These are phyloP conservation scores for Caenorhabditis tropicalis DNA, from an alignment of 1,140 invertebrate species.

Conservation along the genomic window DNA sequence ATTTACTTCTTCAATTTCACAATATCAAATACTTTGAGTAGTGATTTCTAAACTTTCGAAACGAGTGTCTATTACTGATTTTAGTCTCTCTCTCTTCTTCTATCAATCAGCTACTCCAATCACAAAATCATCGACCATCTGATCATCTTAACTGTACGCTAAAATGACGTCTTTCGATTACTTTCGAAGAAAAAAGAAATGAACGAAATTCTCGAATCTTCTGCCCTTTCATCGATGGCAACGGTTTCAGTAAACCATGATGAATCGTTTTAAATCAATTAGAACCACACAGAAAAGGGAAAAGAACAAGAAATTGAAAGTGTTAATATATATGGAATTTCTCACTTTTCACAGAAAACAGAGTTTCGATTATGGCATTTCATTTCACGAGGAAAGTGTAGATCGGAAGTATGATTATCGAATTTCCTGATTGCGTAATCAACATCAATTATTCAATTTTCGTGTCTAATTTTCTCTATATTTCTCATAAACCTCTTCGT, in stretches of 20 bases:
- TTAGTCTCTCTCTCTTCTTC: neutral
- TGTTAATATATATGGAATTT: neutral
- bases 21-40: neutral
- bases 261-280: conserved; percentile 18
- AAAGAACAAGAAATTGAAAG: neutral
- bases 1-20: too few species aligned
- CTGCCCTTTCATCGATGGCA: neutral
- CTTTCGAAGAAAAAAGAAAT: neutral
- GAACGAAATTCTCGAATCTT: conserved; percentile 2
- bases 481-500: neutral
- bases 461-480: neutral
- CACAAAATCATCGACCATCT: conserved; percentile 20
- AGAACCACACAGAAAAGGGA: neutral
- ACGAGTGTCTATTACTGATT: neutral
- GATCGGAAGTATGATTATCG: too few species aligned
- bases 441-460: too few species aligned
- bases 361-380: too few species aligned
- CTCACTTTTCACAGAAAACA: too few species aligned
- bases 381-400: too few species aligned
- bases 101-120: neutral
- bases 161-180: neutral
- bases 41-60: conserved; percentile 32
- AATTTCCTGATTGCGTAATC: too few species aligned
- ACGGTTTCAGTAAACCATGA: conserved; percentile 14
- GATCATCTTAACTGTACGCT: neutral